These are phyloP conservation scores for Sprattus sprattus DNA, from an alignment of 2,113 vertebrate species.

Conservation along the genomic window DNA sequence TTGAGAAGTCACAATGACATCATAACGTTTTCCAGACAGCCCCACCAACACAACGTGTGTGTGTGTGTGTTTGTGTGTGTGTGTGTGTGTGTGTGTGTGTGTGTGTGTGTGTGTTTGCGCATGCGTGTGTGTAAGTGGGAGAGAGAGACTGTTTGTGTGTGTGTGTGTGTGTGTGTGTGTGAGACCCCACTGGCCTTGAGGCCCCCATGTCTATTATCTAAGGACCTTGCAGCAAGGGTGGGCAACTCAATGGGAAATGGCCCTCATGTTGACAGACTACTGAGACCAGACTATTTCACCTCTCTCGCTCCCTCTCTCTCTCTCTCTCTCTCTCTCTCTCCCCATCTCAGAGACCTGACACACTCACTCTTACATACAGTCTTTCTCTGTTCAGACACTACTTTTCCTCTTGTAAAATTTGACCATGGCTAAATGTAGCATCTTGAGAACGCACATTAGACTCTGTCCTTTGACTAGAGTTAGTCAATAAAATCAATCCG, in stretches of 20 bases:
- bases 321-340: background rate
- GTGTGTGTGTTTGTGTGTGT: conserved; percentile 33
- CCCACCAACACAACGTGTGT: conserved; percentile 29
- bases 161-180: conserved; percentile 24
- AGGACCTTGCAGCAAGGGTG: background rate
- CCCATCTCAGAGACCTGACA: background rate
- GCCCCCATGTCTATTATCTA: background rate
- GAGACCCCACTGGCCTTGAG: background rate
- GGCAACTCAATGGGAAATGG: conserved; percentile 8
- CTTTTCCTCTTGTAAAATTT: background rate
- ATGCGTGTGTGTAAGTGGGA: background rate
- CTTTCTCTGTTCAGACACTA: background rate
- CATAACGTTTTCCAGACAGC: conserved; percentile 14
- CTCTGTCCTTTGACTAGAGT: background rate
- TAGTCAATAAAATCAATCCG: conserved; percentile 6
- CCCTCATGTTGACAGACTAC: conserved; percentile 14
- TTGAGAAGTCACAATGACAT: conserved; percentile 17
- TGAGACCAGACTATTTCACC: background rate
- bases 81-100: conserved; percentile 34
- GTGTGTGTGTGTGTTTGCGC: background rate
- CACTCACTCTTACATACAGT: background rate
- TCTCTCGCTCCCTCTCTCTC: background rate
- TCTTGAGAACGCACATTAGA: background rate
- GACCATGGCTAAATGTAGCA: background rate
- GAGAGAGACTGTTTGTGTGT: background rate